Base-by-base conservation (phyloP, 2,797 vertebrate genomes). In the Oreortyx pictus region DNA sequence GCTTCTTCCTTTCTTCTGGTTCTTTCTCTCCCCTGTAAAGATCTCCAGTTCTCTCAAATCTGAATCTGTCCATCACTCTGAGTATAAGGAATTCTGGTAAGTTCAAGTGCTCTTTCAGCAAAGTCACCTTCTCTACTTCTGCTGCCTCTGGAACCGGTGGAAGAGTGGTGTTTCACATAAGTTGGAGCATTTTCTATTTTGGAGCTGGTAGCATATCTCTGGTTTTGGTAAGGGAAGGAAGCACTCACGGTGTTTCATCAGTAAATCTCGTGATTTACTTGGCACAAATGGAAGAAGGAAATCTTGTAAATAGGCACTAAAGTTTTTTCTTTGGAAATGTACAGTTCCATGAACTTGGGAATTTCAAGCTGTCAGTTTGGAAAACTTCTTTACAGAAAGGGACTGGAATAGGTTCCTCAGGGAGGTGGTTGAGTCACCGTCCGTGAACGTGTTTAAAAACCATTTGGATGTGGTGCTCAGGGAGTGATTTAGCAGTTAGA, bases 201-300 rank as follows among this genome's bases (percentile, higher is more conserved):
- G 8, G 14, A 33, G 17, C 46, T 90, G 56, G 56, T 92, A 90
- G 79, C 33, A 1, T 50, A 43, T 82, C 64, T 92, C 49, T 93
- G 50, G 31, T 88, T 84, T 94, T 79, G 90, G 90, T 56, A 66
- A 60, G 82, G 37, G 64, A 91, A 94, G 72, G 88, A 94, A 91
- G 52, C 83, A 56, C 94, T 91, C 66, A 4, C 61, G 75, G 41
- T 54, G 67, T 75, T 88, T 77, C 88, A 65, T 82, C 86, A 74
- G 68, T 78, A 94, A 72, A 46, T 92, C 75, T 90, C 88, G 41
- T 85, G 86, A 90, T 89, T 92, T 88, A 86, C 68, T 94, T 95
- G 75, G 49, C 71, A 20, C 79, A 86, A 77, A 35, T 86, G 72
- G 52, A 86, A 94, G 81, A 86, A 91, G n/a, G 54, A 90, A 89